These are phyloP conservation scores for Proteles cristata DNA, from an alignment of 2,113 vertebrate genomes.

Conservation along the genomic window DNA sequence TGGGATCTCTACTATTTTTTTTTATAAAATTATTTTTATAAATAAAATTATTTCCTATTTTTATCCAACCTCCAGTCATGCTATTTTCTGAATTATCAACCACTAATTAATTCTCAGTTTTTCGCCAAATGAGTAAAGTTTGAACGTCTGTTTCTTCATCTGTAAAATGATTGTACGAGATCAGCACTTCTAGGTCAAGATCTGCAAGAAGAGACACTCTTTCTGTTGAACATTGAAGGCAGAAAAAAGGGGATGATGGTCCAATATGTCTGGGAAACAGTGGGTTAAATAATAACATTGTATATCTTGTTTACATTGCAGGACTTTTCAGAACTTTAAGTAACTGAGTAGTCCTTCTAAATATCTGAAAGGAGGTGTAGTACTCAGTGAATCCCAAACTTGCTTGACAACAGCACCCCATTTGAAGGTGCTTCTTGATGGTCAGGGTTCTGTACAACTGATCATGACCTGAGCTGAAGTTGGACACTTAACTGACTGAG, in stretches of 20 bases:
- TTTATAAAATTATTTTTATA: too few relatives aligned
- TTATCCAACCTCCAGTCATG: background rate
- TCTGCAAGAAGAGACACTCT: background rate
- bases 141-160: conserved; percentile 2
- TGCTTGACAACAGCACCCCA: background rate
- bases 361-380: background rate
- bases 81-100: conserved; percentile 17
- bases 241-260: background rate
- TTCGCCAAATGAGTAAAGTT: conserved; percentile 5
- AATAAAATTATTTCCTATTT: background rate
- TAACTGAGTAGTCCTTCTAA: background rate
- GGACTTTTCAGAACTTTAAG: background rate
- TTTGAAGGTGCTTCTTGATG: background rate
- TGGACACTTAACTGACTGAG: too few relatives aligned
- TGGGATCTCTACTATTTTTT: background rate
- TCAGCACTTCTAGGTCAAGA: background rate
- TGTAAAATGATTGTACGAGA: background rate
- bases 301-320: background rate
- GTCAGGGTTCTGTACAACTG: background rate
- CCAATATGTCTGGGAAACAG: background rate
- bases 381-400: background rate
- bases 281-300: background rate
- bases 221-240: background rate
- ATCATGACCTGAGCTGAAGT: too few relatives aligned
- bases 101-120: background rate